phyloP scores from a whole-genome alignment of 2,888 invertebrate species.

The Copidosoma aretas region DNA sequence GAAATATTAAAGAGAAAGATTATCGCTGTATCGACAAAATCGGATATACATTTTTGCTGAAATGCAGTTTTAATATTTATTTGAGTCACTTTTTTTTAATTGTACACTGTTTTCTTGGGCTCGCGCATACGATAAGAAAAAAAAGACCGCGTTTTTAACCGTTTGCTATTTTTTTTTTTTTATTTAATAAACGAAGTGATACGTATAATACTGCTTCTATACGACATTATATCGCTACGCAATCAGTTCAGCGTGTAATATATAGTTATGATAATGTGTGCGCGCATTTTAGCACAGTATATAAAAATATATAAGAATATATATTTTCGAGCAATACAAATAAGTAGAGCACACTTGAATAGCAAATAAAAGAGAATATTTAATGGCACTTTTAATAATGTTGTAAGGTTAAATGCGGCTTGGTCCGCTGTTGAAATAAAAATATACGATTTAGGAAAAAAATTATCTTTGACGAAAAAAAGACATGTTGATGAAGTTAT shows the following conservation, averaged over 20 bases:
- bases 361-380: background rate
- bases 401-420: background rate
- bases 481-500: no score
- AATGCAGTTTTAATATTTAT: constrained; percentile 5
- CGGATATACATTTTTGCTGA: background rate
- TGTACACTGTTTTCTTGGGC: constrained; percentile 2
- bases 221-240: constrained; percentile 55
- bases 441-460: no score
- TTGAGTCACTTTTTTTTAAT: constrained; percentile 7
- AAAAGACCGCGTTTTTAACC: background rate
- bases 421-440: background rate
- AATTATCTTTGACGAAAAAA: no score
- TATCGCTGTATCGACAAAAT: background rate
- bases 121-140: background rate
- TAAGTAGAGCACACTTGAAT: background rate
- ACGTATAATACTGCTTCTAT: constrained; percentile 51
- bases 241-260: background rate
- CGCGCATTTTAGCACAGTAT: background rate
- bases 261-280: no score
- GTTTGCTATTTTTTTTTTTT: constrained; percentile 6
- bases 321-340: background rate
- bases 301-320: background rate
- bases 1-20: background rate
- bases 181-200: constrained; percentile 46
- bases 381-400: background rate